Conservation (phyloP, 1,140 invertebrate species). For the Bombyx mori region ASM3026992v2 NC_085110.1:4627501-4628000, state of each 20-base stretch:
- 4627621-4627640: background rate
- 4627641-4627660: too few species aligned
- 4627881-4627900: slow-evolving; percentile 55
- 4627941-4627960: slow-evolving; percentile 37
- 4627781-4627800: slow-evolving; percentile 22
- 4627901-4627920: slow-evolving; percentile 51
- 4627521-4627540: slow-evolving; percentile 19
- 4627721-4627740: slow-evolving; percentile 37
- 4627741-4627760: slow-evolving; percentile 44
- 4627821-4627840: slow-evolving; percentile 25
- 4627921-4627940: slow-evolving; percentile 58
- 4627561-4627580: slow-evolving; percentile 3
- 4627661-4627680: too few species aligned
- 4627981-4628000: too few species aligned
- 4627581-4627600: background rate
- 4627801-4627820: slow-evolving; percentile 5
- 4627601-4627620: background rate
- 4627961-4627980: too few species aligned
- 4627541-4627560: too few species aligned
- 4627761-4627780: slow-evolving; percentile 38
- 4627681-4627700: background rate
- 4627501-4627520: slow-evolving; percentile 24
- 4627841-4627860: slow-evolving; percentile 42
- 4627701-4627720: slow-evolving; percentile 9
- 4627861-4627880: slow-evolving; percentile 58